These are phyloP conservation scores for Tribolium freemani DNA, from an alignment of 2,888 invertebrate species.

Conservation along the genomic window DNA sequence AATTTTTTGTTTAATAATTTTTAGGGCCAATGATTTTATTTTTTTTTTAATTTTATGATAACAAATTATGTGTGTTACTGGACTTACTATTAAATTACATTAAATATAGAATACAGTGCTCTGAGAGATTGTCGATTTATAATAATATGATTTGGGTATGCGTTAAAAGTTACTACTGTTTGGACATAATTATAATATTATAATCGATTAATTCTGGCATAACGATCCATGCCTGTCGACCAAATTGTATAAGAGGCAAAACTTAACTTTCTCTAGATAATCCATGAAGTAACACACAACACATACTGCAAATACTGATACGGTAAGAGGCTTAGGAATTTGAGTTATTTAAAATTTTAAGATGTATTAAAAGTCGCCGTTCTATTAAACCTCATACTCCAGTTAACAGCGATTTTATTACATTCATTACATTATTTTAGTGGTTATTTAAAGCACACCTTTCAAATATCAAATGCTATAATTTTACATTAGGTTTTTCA, in stretches of 20 bases:
- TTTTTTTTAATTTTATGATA: too few relatives aligned
- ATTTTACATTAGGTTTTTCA: background rate
- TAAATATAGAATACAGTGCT: too few relatives aligned
- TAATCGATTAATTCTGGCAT: background rate
- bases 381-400: background rate
- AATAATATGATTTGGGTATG: background rate
- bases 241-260: conserved; percentile 31
- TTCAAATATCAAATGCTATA: background rate
- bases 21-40: too few relatives aligned
- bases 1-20: too few relatives aligned
- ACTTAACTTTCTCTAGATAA: conserved; percentile 27
- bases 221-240: conserved; percentile 12
- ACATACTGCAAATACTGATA: conserved; percentile 4
- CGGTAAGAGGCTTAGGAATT: background rate
- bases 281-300: conserved; percentile 14
- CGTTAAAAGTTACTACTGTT: background rate
- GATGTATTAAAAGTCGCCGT: background rate
- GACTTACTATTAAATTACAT: too few relatives aligned
- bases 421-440: background rate
- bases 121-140: too few relatives aligned
- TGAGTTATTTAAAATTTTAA: background rate
- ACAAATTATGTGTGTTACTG: too few relatives aligned
- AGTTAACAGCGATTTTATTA: background rate
- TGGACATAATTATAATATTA: background rate
- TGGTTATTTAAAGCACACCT: background rate